Evolutionary conservation across 2,113 vertebrate species (phyloP).

Genomic region (Redunca redunca): DNA sequence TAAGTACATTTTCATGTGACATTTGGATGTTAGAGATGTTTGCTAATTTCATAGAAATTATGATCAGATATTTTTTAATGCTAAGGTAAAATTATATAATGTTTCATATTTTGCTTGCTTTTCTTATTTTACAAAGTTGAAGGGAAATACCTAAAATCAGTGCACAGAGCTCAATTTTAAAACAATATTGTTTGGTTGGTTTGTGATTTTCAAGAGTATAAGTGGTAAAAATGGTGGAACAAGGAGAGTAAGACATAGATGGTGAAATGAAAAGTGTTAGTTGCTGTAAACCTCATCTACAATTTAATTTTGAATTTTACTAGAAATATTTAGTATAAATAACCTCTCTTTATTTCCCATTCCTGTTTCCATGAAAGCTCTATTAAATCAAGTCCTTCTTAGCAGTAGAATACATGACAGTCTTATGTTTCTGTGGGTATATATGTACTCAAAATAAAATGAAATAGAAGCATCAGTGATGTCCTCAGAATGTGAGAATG

Average conservation of each 20-base stretch:
- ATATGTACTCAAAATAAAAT: background rate
- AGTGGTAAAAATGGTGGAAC: background rate
- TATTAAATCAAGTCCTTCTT: background rate
- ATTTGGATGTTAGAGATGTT: background rate
- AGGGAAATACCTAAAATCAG: background rate
- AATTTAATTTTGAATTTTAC: background rate
- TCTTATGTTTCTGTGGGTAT: background rate
- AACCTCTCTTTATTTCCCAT: background rate
- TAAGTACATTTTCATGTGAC: background rate
- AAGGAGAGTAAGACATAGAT: background rate
- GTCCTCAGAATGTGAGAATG: background rate
- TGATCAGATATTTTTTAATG: background rate
- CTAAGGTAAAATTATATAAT: background rate
- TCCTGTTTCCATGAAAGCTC: background rate
- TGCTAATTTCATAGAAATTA: background rate
- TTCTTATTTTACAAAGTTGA: background rate
- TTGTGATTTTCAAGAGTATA: background rate
- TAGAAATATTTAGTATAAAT: background rate
- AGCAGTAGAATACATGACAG: background rate
- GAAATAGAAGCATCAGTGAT: background rate
- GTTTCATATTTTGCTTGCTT: background rate
- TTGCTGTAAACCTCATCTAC: background rate
- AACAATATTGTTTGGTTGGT: background rate
- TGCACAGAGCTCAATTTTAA: background rate
- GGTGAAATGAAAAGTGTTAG: background rate